Evolutionary conservation across 2,797 vertebrate genomes (phyloP).

Genomic region (Myotis planiceps): DNA sequence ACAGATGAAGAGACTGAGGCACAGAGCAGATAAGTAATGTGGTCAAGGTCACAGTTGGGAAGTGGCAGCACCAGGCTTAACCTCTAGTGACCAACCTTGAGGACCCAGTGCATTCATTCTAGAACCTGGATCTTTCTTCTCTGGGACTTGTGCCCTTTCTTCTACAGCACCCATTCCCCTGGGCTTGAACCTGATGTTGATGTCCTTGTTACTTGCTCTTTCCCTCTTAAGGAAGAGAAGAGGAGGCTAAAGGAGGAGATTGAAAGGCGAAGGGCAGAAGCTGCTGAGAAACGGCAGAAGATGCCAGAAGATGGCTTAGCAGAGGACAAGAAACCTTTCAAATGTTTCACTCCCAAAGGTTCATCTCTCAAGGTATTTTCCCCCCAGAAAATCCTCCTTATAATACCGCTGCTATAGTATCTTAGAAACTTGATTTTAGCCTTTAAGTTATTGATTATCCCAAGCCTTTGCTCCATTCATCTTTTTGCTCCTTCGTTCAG

Average conservation of each 20-base stretch:
- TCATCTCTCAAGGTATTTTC: conserved; percentile 94
- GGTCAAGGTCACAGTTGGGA: neutral
- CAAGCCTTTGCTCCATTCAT: neutral
- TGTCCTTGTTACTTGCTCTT: neutral
- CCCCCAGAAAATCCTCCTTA: neutral
- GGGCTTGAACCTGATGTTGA: neutral
- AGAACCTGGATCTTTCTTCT: neutral
- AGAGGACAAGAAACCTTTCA: conserved; percentile 94
- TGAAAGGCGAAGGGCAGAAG: conserved; percentile 96
- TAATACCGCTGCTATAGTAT: neutral
- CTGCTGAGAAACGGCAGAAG: conserved; percentile 97
- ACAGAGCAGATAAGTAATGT: neutral
- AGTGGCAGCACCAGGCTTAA: neutral
- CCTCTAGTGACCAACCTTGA: neutral
- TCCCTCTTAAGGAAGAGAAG: conserved; percentile 94
- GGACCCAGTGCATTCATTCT: neutral
- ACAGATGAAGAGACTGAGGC: neutral
- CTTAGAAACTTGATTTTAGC: neutral
- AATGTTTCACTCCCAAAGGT: conserved; percentile 95
- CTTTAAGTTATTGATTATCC: neutral
- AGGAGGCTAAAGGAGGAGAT: conserved; percentile 98
- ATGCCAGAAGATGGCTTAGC: conserved; percentile 91
- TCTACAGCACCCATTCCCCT: neutral
- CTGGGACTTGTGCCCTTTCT: neutral
- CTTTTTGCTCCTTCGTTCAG: neutral